These are phyloP conservation scores for Papilio machaon DNA, from an alignment of 1,140 invertebrate species.

Conservation along the genomic window DNA sequence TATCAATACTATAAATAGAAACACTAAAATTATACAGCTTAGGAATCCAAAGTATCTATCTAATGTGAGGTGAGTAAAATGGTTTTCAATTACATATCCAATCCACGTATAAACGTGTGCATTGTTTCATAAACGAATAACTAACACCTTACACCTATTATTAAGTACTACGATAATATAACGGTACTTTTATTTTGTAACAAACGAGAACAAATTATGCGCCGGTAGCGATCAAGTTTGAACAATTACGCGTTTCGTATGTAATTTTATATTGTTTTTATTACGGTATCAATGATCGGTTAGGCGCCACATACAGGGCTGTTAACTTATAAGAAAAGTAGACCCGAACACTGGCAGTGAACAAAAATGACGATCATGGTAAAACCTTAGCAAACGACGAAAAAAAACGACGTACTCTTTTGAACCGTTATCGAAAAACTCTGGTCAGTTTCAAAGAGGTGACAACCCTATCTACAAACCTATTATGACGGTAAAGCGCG, in stretches of 20 bases:
- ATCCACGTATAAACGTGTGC: background rate
- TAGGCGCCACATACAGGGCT: conserved; percentile 1
- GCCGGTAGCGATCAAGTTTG: conserved; percentile 13
- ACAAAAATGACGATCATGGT: too few species aligned
- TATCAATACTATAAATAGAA: background rate
- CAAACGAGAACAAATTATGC: conserved; percentile 13
- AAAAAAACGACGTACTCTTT: too few species aligned
- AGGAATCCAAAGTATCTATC: background rate
- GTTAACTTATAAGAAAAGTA: background rate
- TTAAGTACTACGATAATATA: background rate
- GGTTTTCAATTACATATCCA: conserved; percentile 20
- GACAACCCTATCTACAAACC: background rate
- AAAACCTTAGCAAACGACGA: too few species aligned
- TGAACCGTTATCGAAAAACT: too few species aligned
- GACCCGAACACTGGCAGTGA: too few species aligned
- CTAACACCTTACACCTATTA: conserved; percentile 2
- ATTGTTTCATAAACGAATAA: conserved; percentile 23
- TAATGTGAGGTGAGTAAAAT: background rate
- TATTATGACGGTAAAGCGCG: conserved; percentile 20
- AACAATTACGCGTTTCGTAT: conserved; percentile 18
- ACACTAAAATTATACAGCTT: background rate
- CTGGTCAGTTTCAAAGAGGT: background rate
- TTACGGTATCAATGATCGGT: background rate
- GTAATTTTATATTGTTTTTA: conserved; percentile 24
- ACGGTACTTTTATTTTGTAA: background rate